phyloP scores from a whole-genome alignment of 2,888 invertebrate species.

The Bombylius major region DNA sequence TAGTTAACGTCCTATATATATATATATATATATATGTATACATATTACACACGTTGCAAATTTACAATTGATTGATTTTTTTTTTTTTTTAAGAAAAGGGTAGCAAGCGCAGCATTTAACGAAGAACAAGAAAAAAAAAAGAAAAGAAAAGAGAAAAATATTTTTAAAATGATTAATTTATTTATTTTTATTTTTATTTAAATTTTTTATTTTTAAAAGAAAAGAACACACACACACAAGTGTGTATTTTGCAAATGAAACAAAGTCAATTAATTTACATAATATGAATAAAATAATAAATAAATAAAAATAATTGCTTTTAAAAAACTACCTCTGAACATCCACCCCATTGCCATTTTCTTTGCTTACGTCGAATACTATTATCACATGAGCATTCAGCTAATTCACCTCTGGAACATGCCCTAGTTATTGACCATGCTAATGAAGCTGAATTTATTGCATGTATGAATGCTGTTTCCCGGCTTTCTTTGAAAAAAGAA shows the following conservation, averaged over 20 bases:
- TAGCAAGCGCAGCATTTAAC: background rate
- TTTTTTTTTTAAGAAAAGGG: too few species aligned
- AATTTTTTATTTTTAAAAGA: background rate
- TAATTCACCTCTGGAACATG: constrained; percentile 75
- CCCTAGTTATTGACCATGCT: constrained; percentile 74
- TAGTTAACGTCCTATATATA: constrained; percentile 63
- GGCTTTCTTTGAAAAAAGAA: constrained; percentile 50
- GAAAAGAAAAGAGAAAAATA: background rate
- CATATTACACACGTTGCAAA: too few species aligned
- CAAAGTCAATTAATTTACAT: background rate
- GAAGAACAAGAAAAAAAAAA: background rate
- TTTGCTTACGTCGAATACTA: constrained; percentile 58
- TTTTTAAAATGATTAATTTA: background rate
- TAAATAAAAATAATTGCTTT: background rate
- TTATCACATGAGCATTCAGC: constrained; percentile 82
- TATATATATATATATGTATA: too few species aligned
- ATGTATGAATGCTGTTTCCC: constrained; percentile 82
- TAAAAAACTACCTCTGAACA: constrained; percentile 61
- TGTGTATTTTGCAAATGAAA: background rate
- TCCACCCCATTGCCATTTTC: constrained; percentile 86
- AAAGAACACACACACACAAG: too few species aligned
- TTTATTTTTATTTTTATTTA: background rate
- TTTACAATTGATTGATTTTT: too few species aligned
- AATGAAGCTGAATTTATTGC: constrained; percentile 82
- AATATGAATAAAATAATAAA: background rate